Conservation (phyloP, 37 sponge, comb jelly and placozoan genomes). For the Eunapius fragilis region DNA sequence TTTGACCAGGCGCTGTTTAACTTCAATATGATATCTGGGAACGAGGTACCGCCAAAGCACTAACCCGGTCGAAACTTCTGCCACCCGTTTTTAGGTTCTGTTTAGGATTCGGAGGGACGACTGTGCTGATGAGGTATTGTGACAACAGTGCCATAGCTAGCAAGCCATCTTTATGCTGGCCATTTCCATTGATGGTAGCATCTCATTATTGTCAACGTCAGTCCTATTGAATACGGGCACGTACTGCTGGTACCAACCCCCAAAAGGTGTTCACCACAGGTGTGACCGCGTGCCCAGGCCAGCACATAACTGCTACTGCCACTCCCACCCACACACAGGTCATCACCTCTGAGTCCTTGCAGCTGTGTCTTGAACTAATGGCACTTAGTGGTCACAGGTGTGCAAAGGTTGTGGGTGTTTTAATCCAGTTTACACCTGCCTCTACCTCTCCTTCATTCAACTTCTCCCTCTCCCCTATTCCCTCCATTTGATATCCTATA, state of each 20-base stretch:
- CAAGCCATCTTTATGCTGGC: neutral
- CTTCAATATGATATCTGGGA: constrained; percentile 60
- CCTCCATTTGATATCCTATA: neutral
- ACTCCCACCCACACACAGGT: constrained; percentile 11
- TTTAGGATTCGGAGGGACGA: neutral
- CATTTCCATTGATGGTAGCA: neutral
- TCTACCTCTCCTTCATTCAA: neutral
- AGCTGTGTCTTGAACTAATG: constrained; percentile 53
- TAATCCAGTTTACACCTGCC: neutral
- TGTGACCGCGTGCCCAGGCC: neutral
- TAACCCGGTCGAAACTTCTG: neutral
- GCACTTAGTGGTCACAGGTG: constrained; percentile 59
- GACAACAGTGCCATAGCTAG: neutral
- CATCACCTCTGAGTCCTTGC: constrained; percentile 46
- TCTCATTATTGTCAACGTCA: constrained; percentile 69
- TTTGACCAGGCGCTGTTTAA: constrained; percentile 70
- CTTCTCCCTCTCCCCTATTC: neutral
- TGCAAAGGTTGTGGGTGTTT: neutral
- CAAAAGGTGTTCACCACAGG: constrained; percentile 68
- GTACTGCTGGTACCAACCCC: constrained; percentile 70
- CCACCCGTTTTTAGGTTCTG: neutral
- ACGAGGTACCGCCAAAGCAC: constrained; percentile 38
- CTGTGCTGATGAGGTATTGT: neutral
- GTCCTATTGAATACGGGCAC: constrained; percentile 77
- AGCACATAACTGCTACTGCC: neutral